Conservation (phyloP, 2,888 invertebrate genomes). For the Pyrgus malvae region DNA sequence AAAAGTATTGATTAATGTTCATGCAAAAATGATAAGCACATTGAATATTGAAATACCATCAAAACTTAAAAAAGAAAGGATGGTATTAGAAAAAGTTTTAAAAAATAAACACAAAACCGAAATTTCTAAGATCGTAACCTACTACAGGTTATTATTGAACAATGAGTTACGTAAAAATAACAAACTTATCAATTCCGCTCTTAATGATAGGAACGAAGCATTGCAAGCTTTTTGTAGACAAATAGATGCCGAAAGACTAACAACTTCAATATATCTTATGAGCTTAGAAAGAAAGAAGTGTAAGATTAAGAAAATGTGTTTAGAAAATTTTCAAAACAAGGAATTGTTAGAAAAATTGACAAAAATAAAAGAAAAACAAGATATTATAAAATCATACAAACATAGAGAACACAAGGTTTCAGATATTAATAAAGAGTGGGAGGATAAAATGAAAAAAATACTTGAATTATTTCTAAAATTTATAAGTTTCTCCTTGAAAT, state of each 20-base stretch:
- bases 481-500: constrained; percentile 63
- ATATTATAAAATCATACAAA: constrained; percentile 48
- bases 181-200: constrained; percentile 50
- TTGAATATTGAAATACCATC: constrained; percentile 57
- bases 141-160: constrained; percentile 59
- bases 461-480: constrained; percentile 66
- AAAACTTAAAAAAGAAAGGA: constrained; percentile 54
- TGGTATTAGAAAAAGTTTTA: constrained; percentile 46
- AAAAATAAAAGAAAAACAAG: constrained; percentile 54
- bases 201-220: constrained; percentile 61
- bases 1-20: constrained; percentile 45
- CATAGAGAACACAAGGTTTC: constrained; percentile 46
- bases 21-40: constrained; percentile 54
- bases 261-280: constrained; percentile 70
- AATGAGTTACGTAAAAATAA: constrained; percentile 54
- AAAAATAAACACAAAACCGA: constrained; percentile 50
- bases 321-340: constrained; percentile 55
- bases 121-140: constrained; percentile 55
- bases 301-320: constrained; percentile 57
- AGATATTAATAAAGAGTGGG: constrained; percentile 62
- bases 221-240: constrained; percentile 58
- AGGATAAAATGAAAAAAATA: constrained; percentile 65
- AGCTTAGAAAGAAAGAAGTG: constrained; percentile 71
- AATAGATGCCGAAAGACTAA: constrained; percentile 58
- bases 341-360: constrained; percentile 53